Conservation (phyloP, 2,797 vertebrate species). For the Acanthornis magna region DNA sequence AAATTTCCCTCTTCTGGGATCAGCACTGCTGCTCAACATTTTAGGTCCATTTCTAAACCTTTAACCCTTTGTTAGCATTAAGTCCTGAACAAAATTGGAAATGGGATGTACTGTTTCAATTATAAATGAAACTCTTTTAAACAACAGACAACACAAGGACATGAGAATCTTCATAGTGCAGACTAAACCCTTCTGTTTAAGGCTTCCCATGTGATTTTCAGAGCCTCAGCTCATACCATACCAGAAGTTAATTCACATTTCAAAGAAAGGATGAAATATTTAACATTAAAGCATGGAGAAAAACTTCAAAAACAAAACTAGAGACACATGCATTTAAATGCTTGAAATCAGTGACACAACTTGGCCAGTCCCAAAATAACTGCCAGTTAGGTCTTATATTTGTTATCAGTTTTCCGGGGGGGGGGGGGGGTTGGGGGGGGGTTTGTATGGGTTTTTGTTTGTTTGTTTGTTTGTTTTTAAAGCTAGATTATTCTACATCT, state of each 20-base stretch:
- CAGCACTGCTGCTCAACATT: neutral
- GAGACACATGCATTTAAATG: neutral
- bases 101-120: neutral
- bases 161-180: neutral
- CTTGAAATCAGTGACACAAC: neutral
- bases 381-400: neutral
- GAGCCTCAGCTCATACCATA: neutral
- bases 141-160: neutral
- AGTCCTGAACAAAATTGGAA: neutral
- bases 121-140: neutral
- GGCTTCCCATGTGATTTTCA: neutral
- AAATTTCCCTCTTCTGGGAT: neutral
- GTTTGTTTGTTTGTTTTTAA: neutral
- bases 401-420: neutral
- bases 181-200: neutral
- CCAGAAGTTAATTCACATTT: neutral
- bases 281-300: neutral
- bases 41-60: neutral
- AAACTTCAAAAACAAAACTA: neutral
- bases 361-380: neutral
- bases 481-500: neutral
- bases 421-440: accelerated
- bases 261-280: neutral
- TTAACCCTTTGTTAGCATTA: neutral
- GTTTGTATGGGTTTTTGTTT: neutral